phyloP scores from a whole-genome alignment of 2,888 invertebrate genomes.

The Diaphora mendica region DNA sequence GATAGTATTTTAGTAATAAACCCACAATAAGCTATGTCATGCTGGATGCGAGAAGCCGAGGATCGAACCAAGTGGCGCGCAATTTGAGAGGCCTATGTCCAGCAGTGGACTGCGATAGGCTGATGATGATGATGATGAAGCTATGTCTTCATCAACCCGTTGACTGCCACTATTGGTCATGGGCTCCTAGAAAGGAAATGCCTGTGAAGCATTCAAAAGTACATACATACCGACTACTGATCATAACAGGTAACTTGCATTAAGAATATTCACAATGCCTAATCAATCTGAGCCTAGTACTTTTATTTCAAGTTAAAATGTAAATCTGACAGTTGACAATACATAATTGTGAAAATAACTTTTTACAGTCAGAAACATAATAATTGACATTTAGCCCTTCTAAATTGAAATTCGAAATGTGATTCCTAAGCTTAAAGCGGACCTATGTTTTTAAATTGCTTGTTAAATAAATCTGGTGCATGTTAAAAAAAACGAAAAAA shows the following conservation, averaged over 20 bases:
- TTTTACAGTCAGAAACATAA: background rate
- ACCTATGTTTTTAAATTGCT: background rate
- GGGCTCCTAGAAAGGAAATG: background rate
- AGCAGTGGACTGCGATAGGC: too few species aligned
- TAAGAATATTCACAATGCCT: too few species aligned
- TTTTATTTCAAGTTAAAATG: background rate
- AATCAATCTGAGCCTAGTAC: background rate
- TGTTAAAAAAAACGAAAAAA: background rate
- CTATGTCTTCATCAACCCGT: too few species aligned
- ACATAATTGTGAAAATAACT: too few species aligned
- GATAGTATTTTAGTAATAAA: too few species aligned
- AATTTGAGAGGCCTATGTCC: too few species aligned
- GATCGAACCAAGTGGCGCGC: too few species aligned
- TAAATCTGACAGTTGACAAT: background rate
- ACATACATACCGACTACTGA: background rate
- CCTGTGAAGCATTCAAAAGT: too few species aligned
- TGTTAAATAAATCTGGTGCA: background rate
- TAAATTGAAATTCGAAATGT: background rate
- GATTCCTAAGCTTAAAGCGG: background rate
- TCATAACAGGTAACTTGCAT: background rate
- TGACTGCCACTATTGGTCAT: too few species aligned
- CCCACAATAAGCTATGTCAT: too few species aligned
- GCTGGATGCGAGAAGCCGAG: too few species aligned
- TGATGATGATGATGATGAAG: too few species aligned
- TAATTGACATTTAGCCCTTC: background rate